Conservation (phyloP, 2,888 invertebrate genomes). For the Hypomecis atomaria region DNA sequence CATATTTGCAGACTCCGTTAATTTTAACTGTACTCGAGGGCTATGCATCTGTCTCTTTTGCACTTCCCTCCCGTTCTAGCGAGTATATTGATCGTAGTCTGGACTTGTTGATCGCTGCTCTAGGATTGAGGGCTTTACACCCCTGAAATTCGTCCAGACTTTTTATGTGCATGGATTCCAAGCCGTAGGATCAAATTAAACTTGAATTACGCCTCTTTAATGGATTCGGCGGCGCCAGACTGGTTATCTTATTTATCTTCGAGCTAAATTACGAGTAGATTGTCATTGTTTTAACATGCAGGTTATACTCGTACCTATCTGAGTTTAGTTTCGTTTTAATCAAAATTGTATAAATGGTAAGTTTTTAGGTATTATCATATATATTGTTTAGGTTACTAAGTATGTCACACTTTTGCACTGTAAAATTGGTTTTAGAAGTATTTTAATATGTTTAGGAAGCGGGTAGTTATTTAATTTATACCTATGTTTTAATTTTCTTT, state of each 20-base stretch:
- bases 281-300: not conserved
- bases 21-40: conserved; percentile 43
- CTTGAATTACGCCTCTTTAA: conserved; percentile 27
- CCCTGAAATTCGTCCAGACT: conserved; percentile 54
- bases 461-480: too few relatives aligned
- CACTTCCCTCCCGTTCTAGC: conserved; percentile 63
- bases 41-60: conserved; percentile 57
- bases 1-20: conserved; percentile 38
- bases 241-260: conserved; percentile 19
- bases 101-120: conserved; percentile 80
- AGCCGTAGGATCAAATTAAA: conserved; percentile 21
- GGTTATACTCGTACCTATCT: too few relatives aligned
- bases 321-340: too few relatives aligned
- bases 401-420: too few relatives aligned
- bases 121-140: conserved; percentile 55
- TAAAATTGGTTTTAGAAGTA: too few relatives aligned
- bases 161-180: conserved; percentile 27
- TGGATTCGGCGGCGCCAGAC: conserved; percentile 33
- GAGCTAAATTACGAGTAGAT: conserved; percentile 8
- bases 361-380: too few relatives aligned
- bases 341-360: too few relatives aligned
- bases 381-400: too few relatives aligned
- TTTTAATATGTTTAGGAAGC: too few relatives aligned
- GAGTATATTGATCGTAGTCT: conserved; percentile 80
- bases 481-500: too few relatives aligned